These are phyloP conservation scores for Ifrita kowaldi DNA, from an alignment of 2,113 vertebrate species.

Conservation along the genomic window DNA sequence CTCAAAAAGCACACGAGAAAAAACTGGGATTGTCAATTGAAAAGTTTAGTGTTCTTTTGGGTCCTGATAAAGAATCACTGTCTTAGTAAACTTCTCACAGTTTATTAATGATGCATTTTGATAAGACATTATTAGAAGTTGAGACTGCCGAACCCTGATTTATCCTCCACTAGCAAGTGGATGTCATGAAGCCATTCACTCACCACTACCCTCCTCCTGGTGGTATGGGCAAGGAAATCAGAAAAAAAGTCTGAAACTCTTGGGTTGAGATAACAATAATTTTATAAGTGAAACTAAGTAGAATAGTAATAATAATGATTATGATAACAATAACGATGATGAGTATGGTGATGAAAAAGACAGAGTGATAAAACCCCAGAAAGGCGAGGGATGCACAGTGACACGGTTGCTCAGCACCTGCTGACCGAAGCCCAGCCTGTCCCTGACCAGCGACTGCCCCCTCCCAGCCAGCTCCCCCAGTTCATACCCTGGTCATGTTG, in stretches of 20 bases:
- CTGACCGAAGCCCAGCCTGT: fast-evolving
- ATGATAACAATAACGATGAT: not conserved
- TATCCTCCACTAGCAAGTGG: not conserved
- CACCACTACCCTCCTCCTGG: too few relatives aligned
- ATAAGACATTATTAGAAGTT: not conserved
- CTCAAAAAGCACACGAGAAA: not conserved
- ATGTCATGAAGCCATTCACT: not conserved
- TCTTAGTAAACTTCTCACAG: not conserved
- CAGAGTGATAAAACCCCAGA: not conserved
- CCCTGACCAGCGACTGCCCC: not conserved
- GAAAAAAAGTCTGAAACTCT: not conserved
- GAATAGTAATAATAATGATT: not conserved
- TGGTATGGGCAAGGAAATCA: not conserved
- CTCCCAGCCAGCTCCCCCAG: not conserved
- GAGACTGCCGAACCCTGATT: not conserved
- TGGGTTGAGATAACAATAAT: not conserved
- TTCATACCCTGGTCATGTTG: fast-evolving
- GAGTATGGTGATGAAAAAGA: not conserved
- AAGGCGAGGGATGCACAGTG: too few relatives aligned
- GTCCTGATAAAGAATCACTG: not conserved
- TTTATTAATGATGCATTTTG: not conserved
- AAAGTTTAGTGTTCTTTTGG: not conserved
- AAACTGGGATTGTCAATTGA: not conserved
- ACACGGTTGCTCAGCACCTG: fast-evolving
- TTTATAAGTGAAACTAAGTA: not conserved